Evolutionary conservation across 2,113 vertebrate species (phyloP), one percentile per base, ranked within the genome.

Genomic region (Beaufortia kweichowensis): DNA sequence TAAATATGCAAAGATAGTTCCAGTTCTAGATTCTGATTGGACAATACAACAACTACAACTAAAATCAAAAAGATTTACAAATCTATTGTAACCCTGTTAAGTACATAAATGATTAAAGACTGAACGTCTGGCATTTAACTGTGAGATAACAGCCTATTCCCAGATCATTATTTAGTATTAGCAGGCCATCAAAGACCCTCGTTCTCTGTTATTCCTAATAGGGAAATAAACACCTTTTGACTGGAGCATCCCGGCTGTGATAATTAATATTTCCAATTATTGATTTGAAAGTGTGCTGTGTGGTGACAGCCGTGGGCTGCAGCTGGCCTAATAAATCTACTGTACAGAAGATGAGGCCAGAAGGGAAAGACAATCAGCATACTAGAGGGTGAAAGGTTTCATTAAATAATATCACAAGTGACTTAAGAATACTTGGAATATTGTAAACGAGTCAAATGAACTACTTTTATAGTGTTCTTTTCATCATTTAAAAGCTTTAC

Each of bases 211-310:
- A 85, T 84, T 89, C 66, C 87, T 84, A 89, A 90, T 85, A 80
- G 87, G 84, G 86, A 85, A 86, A 90, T 90, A 91, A 92, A 93
- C 86, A 90, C 84, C 85, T 75, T 84, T 84, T 87, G 88, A 91
- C 85, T 83, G 76, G 82, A 78, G 83, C 75, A 60, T 83, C 86
- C 86, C 83, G 81, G 82, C 88, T 91, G 87, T 87, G 88, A 91
- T 91, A 91, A 92, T 92, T 91, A 91, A 92, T 93, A 92, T 91
- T 91, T 88, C 90, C 90, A 90, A 91, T 91, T 91, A 92, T 91
- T 91, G 90, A 92, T 93, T 86, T 79, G 86, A 90, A 84, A 86
- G 82, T 89, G 84, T 84, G 86, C 89, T 89, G 88, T 88, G 87
- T 82, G 85, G 85, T 89, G 87, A 87, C 86, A 90, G 90, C 88